phyloP scores from a whole-genome alignment of 23 tunicate genomes.

The Ascidia mentula region DNA sequence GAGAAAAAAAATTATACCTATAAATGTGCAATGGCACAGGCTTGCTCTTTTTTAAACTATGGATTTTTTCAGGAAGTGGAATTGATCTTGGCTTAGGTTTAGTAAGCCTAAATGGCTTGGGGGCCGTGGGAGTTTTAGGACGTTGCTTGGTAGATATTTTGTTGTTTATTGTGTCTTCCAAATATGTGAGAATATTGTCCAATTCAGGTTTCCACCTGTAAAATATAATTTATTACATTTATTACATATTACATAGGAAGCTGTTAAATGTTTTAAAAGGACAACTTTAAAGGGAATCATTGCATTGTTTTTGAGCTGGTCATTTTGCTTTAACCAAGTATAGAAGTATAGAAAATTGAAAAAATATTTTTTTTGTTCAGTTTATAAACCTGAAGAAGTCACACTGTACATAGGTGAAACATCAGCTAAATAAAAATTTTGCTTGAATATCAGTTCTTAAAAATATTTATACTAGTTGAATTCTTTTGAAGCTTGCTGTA shows the following conservation, averaged over 20 bases:
- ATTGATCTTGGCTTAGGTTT: constrained; percentile 75
- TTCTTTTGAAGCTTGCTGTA: too few relatives aligned
- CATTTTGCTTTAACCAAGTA: too few relatives aligned
- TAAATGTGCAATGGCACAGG: constrained; percentile 61
- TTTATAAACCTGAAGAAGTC: background rate
- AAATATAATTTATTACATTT: background rate
- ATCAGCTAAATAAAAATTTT: background rate
- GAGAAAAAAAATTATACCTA: too few relatives aligned
- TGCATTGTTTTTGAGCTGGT: too few relatives aligned
- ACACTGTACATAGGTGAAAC: background rate
- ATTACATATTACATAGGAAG: too few relatives aligned
- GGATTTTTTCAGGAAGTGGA: constrained; percentile 80
- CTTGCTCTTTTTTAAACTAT: constrained; percentile 37
- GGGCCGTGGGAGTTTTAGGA: constrained; percentile 37
- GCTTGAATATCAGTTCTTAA: background rate
- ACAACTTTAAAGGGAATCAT: too few relatives aligned
- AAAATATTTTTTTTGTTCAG: too few relatives aligned
- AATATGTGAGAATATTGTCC: constrained; percentile 35
- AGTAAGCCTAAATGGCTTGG: constrained; percentile 66
- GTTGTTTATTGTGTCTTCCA: constrained; percentile 57
- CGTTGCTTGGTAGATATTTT: constrained; percentile 40
- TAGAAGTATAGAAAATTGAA: too few relatives aligned
- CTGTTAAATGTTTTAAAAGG: too few relatives aligned
- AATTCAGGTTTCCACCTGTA: constrained; percentile 68
- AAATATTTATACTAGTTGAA: background rate